Percentiles rank a stretch among this genome's conserved stretches.
phyloP scores from a whole-genome alignment of 2,113 vertebrate genomes.

The Phalacrocorax pelagicus region DNA sequence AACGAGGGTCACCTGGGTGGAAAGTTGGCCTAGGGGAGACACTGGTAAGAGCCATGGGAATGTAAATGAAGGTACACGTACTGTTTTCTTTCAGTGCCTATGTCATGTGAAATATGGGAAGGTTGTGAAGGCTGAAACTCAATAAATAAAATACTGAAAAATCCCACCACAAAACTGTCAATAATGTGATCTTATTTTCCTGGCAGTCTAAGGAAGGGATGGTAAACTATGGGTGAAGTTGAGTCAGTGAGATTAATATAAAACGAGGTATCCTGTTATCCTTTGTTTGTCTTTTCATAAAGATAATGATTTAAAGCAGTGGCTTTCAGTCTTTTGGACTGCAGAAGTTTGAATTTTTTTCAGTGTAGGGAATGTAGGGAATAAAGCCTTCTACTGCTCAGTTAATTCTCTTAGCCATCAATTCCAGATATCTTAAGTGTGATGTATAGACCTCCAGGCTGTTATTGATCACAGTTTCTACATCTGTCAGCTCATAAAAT shows the following conservation, averaged over 20 bases:
- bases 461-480: constrained; percentile 6
- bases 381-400: not conserved
- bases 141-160: not conserved
- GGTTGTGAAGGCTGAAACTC: not conserved
- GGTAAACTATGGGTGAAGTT: not conserved
- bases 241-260: not conserved
- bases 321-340: not conserved
- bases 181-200: not conserved
- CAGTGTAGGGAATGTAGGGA: not conserved
- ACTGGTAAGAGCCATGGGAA: not conserved
- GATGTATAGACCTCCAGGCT: not conserved
- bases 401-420: not conserved
- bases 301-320: not conserved
- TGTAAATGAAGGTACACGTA: not conserved
- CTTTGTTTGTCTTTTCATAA: not conserved
- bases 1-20: not conserved
- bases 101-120: not conserved
- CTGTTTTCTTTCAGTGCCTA: not conserved
- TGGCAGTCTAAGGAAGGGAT: not conserved
- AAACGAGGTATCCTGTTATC: not conserved
- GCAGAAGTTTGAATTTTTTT: not conserved
- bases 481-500: not conserved
- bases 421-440: not conserved
- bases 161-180: not conserved
- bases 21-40: not conserved